These are phyloP conservation scores for Rhinella marina DNA, from an alignment of 2,797 vertebrate species.

Conservation along the genomic window DNA sequence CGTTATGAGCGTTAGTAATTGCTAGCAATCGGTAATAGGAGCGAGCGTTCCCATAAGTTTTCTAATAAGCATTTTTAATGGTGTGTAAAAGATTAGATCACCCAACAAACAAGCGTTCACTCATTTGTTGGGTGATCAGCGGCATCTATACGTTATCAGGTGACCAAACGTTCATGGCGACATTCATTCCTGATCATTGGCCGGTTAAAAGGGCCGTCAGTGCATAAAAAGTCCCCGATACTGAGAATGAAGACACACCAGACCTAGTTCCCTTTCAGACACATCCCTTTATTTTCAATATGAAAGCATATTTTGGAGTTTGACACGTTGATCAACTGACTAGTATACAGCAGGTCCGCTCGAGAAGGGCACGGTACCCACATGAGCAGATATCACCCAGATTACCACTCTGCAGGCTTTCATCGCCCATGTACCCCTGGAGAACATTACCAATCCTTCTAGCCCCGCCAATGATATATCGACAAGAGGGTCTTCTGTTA, in stretches of 20 bases:
- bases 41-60: too few relatives aligned
- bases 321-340: neutral
- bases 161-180: too few relatives aligned
- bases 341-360: neutral
- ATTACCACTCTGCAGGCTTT: neutral
- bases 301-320: constrained; percentile 28
- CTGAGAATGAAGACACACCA: constrained; percentile 5
- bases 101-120: too few relatives aligned
- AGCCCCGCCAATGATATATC: neutral
- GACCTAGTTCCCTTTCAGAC: constrained; percentile 40
- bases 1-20: too few relatives aligned
- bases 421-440: neutral
- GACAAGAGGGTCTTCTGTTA: neutral
- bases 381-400: neutral
- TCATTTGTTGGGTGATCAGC: too few relatives aligned
- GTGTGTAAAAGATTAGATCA: too few relatives aligned
- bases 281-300: constrained; percentile 48
- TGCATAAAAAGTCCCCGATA: neutral
- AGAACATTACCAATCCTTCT: neutral
- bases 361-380: neutral
- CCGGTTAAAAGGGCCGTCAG: neutral
- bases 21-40: too few relatives aligned
- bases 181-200: too few relatives aligned
- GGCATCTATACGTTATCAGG: too few relatives aligned
- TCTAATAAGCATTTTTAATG: too few relatives aligned